A percentile compares a stretch with the other conserved stretches of the same genome.
Evolutionary conservation across 2,113 vertebrate species (phyloP).

Genomic region (Chaetura pelagica): DNA sequence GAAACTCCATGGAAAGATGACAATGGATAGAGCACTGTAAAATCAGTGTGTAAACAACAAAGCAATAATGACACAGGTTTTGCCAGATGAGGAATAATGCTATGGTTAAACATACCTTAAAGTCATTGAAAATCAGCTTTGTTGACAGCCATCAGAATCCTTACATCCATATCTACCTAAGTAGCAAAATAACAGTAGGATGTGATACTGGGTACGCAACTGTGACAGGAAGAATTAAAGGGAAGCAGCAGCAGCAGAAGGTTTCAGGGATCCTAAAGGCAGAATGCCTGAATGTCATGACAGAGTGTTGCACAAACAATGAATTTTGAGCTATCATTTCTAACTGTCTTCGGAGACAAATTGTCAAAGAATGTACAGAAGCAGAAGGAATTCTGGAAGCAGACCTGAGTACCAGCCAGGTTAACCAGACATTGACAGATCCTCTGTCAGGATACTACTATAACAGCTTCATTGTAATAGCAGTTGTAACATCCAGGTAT

Average conservation of each 20-base stretch:
- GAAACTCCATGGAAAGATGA: background rate
- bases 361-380: background rate
- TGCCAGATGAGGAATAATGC: background rate
- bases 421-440: background rate
- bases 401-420: background rate
- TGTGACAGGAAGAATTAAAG: background rate
- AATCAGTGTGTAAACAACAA: background rate
- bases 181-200: background rate
- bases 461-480: background rate
- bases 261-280: background rate
- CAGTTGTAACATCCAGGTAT: background rate
- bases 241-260: background rate
- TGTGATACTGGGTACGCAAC: fast-evolving
- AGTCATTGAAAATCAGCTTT: background rate
- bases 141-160: background rate
- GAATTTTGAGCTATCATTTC: background rate
- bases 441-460: background rate
- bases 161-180: background rate
- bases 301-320: background rate
- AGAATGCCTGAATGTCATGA: background rate
- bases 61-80: background rate
- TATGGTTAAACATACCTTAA: background rate
- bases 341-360: background rate
- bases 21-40: background rate
- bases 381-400: background rate